Evolutionary conservation across 2,888 invertebrate species (phyloP).

Genomic region (Carabus problematicus): DNA sequence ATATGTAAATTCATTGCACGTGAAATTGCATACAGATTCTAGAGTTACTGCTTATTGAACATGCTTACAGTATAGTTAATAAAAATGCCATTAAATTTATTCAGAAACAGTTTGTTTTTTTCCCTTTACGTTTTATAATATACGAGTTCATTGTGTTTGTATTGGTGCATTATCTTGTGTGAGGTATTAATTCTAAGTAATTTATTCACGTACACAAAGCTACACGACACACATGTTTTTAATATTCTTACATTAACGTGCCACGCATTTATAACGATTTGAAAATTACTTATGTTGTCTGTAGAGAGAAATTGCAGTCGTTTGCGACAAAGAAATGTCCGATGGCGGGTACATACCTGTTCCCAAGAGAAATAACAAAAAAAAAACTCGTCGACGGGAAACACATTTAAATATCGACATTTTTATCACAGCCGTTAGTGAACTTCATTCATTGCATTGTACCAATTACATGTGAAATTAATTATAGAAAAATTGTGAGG

Average conservation of each 20-base stretch:
- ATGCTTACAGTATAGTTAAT: too few relatives aligned
- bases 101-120: background rate
- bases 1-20: too few relatives aligned
- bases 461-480: background rate
- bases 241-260: slow-evolving; percentile 8
- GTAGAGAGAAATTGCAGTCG: background rate
- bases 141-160: background rate
- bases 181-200: background rate
- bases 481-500: background rate
- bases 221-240: slow-evolving; percentile 8
- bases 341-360: too few relatives aligned
- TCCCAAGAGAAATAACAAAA: too few relatives aligned
- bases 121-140: background rate
- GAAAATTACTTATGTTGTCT: slow-evolving; percentile 2
- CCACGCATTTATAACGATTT: slow-evolving; percentile 9
- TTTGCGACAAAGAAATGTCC: slow-evolving; percentile 2
- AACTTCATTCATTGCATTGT: background rate
- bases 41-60: too few relatives aligned
- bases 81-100: background rate
- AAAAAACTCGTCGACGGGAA: background rate
- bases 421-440: background rate
- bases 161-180: background rate
- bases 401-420: background rate
- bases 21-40: too few relatives aligned
- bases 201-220: background rate